phyloP scores from a whole-genome alignment of 92 coral and sea anemone genomes.

The Umimayanthus chanpuru region DNA sequence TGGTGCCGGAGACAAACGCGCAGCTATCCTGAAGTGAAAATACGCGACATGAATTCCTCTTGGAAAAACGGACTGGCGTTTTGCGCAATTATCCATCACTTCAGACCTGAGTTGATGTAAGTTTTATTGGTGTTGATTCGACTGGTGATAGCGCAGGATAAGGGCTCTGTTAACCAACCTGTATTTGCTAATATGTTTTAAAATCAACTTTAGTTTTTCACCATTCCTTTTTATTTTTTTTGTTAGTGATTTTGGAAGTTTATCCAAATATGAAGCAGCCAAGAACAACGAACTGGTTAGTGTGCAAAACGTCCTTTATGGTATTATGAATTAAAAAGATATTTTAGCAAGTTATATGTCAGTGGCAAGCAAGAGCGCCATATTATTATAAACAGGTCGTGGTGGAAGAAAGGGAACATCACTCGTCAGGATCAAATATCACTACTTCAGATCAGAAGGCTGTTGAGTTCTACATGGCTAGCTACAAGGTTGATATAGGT shows the following conservation, averaged over 20 bases:
- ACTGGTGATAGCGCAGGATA: background rate
- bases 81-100: constrained; percentile 72
- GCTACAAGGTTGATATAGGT: background rate
- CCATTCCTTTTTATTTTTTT: background rate
- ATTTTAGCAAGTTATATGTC: background rate
- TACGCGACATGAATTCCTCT: constrained; percentile 72
- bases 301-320: background rate
- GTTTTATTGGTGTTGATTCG: background rate
- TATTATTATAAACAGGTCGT: too few relatives aligned
- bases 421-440: too few relatives aligned
- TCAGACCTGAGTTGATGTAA: constrained; percentile 82
- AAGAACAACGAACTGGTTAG: constrained; percentile 78
- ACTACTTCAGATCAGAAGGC: too few relatives aligned
- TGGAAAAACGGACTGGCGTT: constrained; percentile 87
- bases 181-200: background rate
- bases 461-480: too few relatives aligned
- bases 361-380: too few relatives aligned
- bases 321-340: background rate
- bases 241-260: constrained; percentile 67
- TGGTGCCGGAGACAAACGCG: constrained; percentile 61
- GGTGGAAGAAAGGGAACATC: too few relatives aligned
- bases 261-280: constrained; percentile 65
- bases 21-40: constrained; percentile 64
- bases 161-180: too few relatives aligned
- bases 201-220: background rate